Base-by-base conservation (phyloP, 2,888 invertebrate species). In the Odontocolon sp. region DNA sequence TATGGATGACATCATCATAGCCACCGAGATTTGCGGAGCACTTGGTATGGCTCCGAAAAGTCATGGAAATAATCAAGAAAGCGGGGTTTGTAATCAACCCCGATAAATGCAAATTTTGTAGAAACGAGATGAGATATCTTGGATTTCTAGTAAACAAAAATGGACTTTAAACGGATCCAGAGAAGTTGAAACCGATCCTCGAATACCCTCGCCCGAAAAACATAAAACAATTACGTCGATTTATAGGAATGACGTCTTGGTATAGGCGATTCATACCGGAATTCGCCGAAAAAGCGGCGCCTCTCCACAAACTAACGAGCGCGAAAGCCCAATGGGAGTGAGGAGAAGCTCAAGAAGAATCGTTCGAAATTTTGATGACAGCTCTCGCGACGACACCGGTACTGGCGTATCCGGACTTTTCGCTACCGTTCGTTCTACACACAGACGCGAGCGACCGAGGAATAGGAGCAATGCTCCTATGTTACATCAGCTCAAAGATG, bases 241-340 rank as follows among this genome's bases (percentile, higher is more conserved):
- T 85, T 40, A 23, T 86, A 0, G 86, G 85, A 0, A 38, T 86
- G 40, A 73, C 71, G 0, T 77, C 79, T 0, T 88, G 84, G 82
- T 88, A 85, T 57, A 66, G 83, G 5, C 67, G 77, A 2, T 84
- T 83, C 50, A 75, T 84, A 0, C 59, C 68, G 0, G 47, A 82
- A 23, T 82, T 80, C 57, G 68, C 81, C 0, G 59, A 66, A 0
- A 54, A 69, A 1, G 57, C 77, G 0, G 77, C 61, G 5, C 79
- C 81, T 0, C 71, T 85, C 4, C 81, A 76, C n/a, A n/a, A 50
- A 3, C 61, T 85, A 0, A 26, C 82, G 0, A 73, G 69, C 6
- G 14, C 28, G 1, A 31, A 45, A 4, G 36, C 28, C 8, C 11
- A 3, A 2, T 75, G 69, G 64, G 9, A 14, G 0, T 75, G 75